phyloP scores from a whole-genome alignment of 2,113 vertebrate genomes.

The Micronycteris hirsuta region DNA sequence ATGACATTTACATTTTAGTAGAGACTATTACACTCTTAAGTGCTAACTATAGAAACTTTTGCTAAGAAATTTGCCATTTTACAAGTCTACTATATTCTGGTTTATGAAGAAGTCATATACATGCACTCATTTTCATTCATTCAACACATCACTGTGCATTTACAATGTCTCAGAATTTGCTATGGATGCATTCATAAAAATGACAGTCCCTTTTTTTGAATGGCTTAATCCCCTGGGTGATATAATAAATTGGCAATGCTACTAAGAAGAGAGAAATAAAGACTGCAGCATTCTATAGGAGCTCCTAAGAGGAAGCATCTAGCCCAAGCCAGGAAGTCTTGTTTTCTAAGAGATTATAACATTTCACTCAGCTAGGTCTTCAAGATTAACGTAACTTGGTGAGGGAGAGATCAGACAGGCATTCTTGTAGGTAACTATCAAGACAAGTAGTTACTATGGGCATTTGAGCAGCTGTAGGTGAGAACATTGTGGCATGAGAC shows the following conservation, averaged over 20 bases:
- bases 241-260: background rate
- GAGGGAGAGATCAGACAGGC: background rate
- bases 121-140: background rate
- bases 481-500: background rate
- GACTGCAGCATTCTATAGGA: background rate
- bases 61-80: background rate
- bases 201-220: background rate
- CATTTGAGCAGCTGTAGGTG: background rate
- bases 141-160: background rate
- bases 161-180: background rate
- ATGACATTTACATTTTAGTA: background rate
- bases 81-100: background rate
- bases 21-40: background rate
- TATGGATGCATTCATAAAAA: background rate
- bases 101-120: background rate
- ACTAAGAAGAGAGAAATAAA: background rate
- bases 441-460: background rate
- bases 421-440: background rate
- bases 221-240: background rate
- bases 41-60: background rate
- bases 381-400: background rate
- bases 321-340: background rate
- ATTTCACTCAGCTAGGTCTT: background rate
- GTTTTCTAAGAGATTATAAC: background rate
- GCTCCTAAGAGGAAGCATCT: background rate